Percentiles rank a stretch among this genome's conserved stretches.
Evolutionary conservation across 1,140 invertebrate genomes (phyloP).

Genomic region (Lucilia cuprina): DNA sequence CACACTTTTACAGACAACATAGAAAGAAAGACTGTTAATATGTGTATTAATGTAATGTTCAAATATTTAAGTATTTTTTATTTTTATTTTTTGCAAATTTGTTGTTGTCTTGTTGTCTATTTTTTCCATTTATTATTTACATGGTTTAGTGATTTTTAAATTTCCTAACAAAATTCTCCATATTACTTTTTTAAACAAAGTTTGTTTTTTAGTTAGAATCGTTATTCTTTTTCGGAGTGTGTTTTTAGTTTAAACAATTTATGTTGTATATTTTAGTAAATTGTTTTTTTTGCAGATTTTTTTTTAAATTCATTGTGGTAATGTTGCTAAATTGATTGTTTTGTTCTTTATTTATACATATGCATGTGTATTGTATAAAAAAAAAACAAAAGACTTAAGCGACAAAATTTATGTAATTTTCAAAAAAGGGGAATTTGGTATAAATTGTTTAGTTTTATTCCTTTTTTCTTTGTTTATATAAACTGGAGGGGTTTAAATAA

Average conservation of each 20-base stretch:
- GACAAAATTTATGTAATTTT: slow-evolving; percentile 49
- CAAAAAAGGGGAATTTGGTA: background rate
- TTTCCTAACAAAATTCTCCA: slow-evolving; percentile 10
- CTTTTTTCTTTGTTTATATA: background rate
- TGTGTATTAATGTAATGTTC: background rate
- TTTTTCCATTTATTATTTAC: slow-evolving; percentile 24
- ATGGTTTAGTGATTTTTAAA: slow-evolving; percentile 9
- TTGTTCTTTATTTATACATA: background rate
- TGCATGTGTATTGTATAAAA: background rate
- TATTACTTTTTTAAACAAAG: background rate
- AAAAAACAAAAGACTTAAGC: slow-evolving; percentile 56
- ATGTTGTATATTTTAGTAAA: background rate
- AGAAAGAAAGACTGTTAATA: background rate
- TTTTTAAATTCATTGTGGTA: background rate
- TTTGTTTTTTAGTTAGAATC: background rate
- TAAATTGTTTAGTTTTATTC: background rate
- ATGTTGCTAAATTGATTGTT: background rate
- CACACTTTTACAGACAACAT: background rate
- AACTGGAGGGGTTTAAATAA: background rate
- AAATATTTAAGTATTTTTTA: background rate
- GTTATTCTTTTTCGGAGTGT: background rate
- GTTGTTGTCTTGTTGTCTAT: background rate
- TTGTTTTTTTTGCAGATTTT: background rate
- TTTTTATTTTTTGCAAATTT: background rate
- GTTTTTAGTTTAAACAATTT: background rate